Evolutionary conservation across 1,140 invertebrate species (phyloP).

Genomic region (Drosophila tsacasi): DNA sequence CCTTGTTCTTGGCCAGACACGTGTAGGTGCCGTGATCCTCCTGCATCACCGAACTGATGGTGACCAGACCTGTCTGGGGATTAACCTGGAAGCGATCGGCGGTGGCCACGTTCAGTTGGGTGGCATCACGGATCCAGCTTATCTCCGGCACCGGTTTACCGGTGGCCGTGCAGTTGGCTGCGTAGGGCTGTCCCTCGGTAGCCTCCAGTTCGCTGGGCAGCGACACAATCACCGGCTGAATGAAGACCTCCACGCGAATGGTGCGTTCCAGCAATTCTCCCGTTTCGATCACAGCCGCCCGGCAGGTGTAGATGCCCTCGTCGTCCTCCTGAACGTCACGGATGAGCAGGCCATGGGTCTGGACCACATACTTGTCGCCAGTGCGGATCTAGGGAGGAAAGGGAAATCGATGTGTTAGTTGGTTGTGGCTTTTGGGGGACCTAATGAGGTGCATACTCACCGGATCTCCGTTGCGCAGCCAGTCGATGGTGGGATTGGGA

Average conservation of each 20-base stretch:
- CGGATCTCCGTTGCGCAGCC: constrained; percentile 91
- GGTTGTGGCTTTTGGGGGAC: not conserved
- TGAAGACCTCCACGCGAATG: constrained; percentile 94
- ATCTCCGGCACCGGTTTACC: constrained; percentile 94
- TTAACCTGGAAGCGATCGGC: constrained; percentile 91
- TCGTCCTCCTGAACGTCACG: constrained; percentile 92
- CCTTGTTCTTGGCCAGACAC: constrained; percentile 93
- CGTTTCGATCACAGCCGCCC: constrained; percentile 92
- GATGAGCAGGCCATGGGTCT: constrained; percentile 91
- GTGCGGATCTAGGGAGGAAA: constrained; percentile 85
- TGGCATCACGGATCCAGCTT: constrained; percentile 91
- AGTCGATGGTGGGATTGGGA: constrained; percentile 93
- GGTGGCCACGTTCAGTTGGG: constrained; percentile 89
- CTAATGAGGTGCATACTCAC: constrained; percentile 77
- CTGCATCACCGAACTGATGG: constrained; percentile 91
- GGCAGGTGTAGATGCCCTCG: constrained; percentile 94
- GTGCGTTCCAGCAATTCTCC: constrained; percentile 91
- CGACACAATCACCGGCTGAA: constrained; percentile 89
- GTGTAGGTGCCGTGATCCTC: constrained; percentile 93
- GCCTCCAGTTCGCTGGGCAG: constrained; percentile 87
- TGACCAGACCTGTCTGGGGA: constrained; percentile 89
- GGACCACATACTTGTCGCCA: constrained; percentile 90
- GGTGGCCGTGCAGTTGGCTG: constrained; percentile 90
- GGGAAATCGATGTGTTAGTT: not conserved
- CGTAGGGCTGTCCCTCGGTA: constrained; percentile 91